Conservation (phyloP, 2,797 vertebrate genomes). For the Streptopelia turtur region DNA sequence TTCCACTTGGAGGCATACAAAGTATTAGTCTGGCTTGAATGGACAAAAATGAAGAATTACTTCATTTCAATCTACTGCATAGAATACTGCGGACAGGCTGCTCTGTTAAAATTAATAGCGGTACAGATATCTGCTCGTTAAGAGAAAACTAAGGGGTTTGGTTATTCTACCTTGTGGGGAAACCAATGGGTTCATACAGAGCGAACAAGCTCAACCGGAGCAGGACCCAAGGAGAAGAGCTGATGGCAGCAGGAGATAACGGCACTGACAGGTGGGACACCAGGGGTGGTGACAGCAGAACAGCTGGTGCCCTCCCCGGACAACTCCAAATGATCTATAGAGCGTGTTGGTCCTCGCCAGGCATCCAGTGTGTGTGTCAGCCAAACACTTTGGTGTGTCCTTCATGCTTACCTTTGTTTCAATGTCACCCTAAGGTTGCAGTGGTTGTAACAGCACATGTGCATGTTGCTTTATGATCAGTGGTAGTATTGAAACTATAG, state of each 20-base stretch:
- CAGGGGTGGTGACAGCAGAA: neutral
- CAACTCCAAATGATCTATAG: neutral
- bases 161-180: neutral
- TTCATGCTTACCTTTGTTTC: neutral
- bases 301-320: neutral
- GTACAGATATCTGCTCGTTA: neutral
- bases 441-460: neutral
- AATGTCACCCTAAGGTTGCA: neutral
- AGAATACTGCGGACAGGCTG: neutral
- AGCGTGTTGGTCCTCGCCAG: neutral
- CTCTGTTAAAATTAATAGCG: neutral
- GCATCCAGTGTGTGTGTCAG: neutral
- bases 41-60: neutral
- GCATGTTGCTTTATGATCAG: slow-evolving; percentile 3
- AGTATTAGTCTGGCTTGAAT: neutral
- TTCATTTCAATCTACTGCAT: neutral
- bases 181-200: neutral
- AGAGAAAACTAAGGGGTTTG: neutral
- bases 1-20: neutral
- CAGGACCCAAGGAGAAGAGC: neutral
- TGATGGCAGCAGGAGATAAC: neutral
- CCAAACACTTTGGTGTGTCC: slow-evolving; percentile 8
- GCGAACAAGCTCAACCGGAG: neutral
- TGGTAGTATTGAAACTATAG: neutral
- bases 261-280: neutral